Base-by-base conservation (phyloP, 2,888 invertebrate species). In the Barypeithes pellucidus region DNA sequence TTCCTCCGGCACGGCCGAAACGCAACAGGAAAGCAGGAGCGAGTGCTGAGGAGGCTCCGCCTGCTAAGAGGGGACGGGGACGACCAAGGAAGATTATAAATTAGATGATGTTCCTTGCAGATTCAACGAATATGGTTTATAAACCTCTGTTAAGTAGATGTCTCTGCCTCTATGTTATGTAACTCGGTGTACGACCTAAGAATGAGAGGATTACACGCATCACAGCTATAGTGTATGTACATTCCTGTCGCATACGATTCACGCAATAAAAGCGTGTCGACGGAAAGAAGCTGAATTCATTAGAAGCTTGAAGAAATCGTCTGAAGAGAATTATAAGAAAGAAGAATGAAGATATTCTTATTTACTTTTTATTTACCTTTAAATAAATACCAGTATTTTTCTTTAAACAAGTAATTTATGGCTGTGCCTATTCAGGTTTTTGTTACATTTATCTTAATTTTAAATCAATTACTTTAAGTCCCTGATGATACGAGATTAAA, bases 51-150 rank as follows among this genome's bases (percentile, higher is more conserved):
- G 63, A 63, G 12, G 47, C 63, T 18, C 62, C 47, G 5, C 63
- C 47, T 9, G 63, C 50, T 11, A 67, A 67, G 16, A 67, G 67
- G 16, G 60, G 60, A 3, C 47, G 67, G 36, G 67, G 67, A 1
- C 9, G 67, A 22, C 60, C 67, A 3, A 60, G 67, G 22, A 67
- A 67, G 12, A 67, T 50, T 33, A 18, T 33, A 2, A 36, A 36
- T 11, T 66, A 52, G 12, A 22, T 8, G 12, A n/a, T n/a, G n/a
- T n/a, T n/a, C n/a, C n/a, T n/a, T n/a, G n/a, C n/a, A n/a, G n/a
- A n/a, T n/a, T n/a, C n/a, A n/a, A n/a, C n/a, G n/a, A n/a, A n/a
- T n/a, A n/a, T n/a, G n/a, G n/a, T n/a, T n/a, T n/a, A n/a, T n/a
- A n/a, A n/a, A n/a, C n/a, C n/a, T n/a, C n/a, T n/a, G n/a, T n/a